A percentile compares a stretch with the other conserved stretches of the same genome.
Conservation (phyloP, 1,140 invertebrate species). For the Micrasema minimum region DNA sequence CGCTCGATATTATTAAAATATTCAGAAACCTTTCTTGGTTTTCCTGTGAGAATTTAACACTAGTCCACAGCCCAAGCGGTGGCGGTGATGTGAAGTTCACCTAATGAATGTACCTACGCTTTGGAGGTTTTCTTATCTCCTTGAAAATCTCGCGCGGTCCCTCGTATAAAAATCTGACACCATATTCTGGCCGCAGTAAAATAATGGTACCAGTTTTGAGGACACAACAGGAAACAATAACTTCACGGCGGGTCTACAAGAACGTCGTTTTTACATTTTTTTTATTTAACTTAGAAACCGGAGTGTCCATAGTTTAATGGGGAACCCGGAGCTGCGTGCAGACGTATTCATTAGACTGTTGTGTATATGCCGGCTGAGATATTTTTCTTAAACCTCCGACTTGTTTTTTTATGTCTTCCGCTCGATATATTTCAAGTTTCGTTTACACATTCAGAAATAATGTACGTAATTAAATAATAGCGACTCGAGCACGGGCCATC, state of each 20-base stretch:
- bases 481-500: conserved; percentile 20
- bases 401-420: conserved; percentile 36
- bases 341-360: conserved; percentile 48
- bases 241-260: conserved; percentile 48
- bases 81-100: background rate
- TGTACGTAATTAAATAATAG: conserved; percentile 26
- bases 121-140: conserved; percentile 41
- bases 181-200: conserved; percentile 47
- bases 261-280: conserved; percentile 21
- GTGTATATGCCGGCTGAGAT: background rate
- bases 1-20: too few species aligned
- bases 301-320: conserved; percentile 46
- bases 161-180: conserved; percentile 51
- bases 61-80: too few species aligned
- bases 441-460: conserved; percentile 21
- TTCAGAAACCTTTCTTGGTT: too few species aligned
- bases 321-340: conserved; percentile 31
- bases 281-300: conserved; percentile 42
- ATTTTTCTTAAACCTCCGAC: conserved; percentile 2
- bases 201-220: conserved; percentile 49
- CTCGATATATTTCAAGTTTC: conserved; percentile 11
- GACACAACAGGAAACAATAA: conserved; percentile 53
- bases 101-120: conserved; percentile 34
- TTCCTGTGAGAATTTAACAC: too few species aligned
- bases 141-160: conserved; percentile 48